Conservation (phyloP, 2,797 vertebrate genomes). For the Acomys russatus region DNA sequence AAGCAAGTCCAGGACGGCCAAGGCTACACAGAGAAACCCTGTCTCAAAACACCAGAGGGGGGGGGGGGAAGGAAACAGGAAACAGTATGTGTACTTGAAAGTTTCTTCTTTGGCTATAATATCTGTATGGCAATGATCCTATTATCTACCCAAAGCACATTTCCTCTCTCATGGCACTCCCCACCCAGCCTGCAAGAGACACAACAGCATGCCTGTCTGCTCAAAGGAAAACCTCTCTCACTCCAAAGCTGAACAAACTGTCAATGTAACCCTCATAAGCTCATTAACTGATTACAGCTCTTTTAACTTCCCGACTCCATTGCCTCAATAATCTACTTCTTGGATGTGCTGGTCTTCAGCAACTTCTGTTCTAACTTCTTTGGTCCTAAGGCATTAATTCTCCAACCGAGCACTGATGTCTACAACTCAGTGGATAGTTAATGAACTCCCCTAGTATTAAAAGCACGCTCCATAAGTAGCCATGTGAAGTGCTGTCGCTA, state of each 20-base stretch:
- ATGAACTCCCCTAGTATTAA: background rate
- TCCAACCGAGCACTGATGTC: background rate
- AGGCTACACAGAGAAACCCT: no score
- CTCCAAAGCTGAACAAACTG: background rate
- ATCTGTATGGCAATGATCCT: background rate
- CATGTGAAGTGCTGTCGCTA: background rate
- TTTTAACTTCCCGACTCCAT: background rate
- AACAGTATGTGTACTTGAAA: conserved; percentile 19
- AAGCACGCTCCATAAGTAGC: background rate
- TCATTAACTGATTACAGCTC: background rate
- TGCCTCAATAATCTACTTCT: background rate
- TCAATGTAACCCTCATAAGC: background rate
- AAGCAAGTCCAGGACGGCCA: no score
- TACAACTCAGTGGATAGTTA: background rate
- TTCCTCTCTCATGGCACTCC: background rate
- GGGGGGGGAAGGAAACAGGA: background rate
- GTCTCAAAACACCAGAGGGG: no score
- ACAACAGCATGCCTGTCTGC: background rate
- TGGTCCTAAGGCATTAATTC: conserved; percentile 18
- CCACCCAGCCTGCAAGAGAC: background rate
- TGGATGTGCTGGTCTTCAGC: background rate
- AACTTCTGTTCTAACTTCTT: conserved; percentile 32
- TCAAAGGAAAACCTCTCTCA: background rate
- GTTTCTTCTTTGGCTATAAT: conserved; percentile 26
- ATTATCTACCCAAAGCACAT: conserved; percentile 38